Evolutionary conservation across 2,113 vertebrate species (phyloP).

Genomic region (Azemiops feae): DNA sequence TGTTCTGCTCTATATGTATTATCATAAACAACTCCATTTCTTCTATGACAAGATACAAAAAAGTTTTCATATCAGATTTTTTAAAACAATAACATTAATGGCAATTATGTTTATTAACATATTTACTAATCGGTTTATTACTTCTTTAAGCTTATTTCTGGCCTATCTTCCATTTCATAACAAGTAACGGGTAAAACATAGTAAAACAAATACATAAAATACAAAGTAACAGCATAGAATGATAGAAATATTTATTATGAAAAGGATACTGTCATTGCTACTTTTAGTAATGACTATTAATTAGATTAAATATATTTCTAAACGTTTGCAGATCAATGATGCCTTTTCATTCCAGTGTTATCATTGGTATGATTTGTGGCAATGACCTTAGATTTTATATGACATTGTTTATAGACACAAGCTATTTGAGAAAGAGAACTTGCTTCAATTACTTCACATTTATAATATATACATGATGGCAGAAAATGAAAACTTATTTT

Average conservation of each 20-base stretch:
- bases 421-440: background rate
- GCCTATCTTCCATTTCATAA: background rate
- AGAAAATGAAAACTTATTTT: slow-evolving; percentile 4
- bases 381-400: background rate
- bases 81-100: background rate
- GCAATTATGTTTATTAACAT: background rate
- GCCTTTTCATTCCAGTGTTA: background rate
- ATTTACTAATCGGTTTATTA: background rate
- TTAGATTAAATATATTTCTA: background rate
- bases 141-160: background rate
- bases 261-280: background rate
- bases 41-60: background rate
- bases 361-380: background rate
- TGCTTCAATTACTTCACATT: background rate
- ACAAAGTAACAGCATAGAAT: background rate
- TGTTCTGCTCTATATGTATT: background rate
- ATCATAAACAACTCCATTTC: background rate
- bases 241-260: background rate
- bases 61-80: background rate
- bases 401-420: background rate
- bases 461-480: background rate
- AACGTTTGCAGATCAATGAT: background rate
- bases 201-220: background rate
- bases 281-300: background rate
- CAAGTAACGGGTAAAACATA: background rate